phyloP scores from a whole-genome alignment of 2,113 vertebrate genomes.

The Hyperoodon ampullatus region DNA sequence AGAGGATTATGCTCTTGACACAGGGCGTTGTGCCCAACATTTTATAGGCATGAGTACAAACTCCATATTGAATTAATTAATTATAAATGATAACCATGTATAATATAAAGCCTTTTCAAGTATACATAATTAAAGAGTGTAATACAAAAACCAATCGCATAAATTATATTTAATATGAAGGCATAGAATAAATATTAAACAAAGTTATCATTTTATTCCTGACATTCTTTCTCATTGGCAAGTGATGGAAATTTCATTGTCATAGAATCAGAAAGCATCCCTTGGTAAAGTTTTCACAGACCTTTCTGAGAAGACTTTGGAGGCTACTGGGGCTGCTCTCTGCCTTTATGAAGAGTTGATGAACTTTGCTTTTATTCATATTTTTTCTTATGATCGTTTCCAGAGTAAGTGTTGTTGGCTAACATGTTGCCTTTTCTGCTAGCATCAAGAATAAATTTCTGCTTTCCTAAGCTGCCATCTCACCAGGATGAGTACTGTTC shows the following conservation, averaged over 20 bases:
- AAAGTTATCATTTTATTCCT: slow-evolving; percentile 74
- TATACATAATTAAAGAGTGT: slow-evolving; percentile 75
- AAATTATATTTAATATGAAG: slow-evolving; percentile 72
- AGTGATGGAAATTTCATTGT: slow-evolving; percentile 11
- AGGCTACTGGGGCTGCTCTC: not conserved
- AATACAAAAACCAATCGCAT: slow-evolving; percentile 68
- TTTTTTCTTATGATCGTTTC: not conserved
- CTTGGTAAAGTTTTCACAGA: slow-evolving; percentile 30
- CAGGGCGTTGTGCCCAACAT: slow-evolving; percentile 41
- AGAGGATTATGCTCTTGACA: slow-evolving; percentile 50
- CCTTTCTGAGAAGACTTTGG: not conserved
- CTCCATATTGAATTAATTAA: slow-evolving; percentile 76
- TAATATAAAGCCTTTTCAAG: slow-evolving; percentile 73
- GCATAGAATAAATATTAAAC: slow-evolving; percentile 75
- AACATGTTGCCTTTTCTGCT: not conserved
- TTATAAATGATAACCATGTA: slow-evolving; percentile 77
- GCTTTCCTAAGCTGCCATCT: not conserved
- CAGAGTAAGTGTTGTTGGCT: not conserved
- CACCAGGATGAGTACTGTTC: not conserved
- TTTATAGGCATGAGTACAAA: slow-evolving; percentile 66
- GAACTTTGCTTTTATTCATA: not conserved
- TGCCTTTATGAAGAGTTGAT: not conserved
- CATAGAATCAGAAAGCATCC: slow-evolving; percentile 23
- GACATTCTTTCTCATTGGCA: slow-evolving; percentile 60
- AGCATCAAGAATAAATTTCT: not conserved